Percentiles rank a stretch among this genome's conserved stretches.
phyloP scores from a whole-genome alignment of 2,797 vertebrate genomes.

The Lagodon rhomboides region DNA sequence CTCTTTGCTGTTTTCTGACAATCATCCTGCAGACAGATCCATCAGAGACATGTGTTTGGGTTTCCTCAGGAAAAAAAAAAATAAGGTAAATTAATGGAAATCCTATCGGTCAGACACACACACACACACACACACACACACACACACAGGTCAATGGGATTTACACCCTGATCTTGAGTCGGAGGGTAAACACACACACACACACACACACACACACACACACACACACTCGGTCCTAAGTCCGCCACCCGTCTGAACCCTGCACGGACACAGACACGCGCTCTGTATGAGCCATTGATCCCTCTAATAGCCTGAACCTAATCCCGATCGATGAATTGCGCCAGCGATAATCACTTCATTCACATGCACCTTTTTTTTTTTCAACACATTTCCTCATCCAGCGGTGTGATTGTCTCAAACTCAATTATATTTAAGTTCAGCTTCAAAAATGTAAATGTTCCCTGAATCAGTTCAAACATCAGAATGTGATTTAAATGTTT shows the following conservation, averaged over 20 bases:
- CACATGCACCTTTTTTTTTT: not conserved
- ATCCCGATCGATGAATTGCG: conserved; percentile 34
- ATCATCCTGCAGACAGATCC: conserved; percentile 37
- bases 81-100: conserved; percentile 61
- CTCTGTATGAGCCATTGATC: not conserved
- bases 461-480: not conserved
- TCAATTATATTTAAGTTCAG: not conserved
- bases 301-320: not conserved
- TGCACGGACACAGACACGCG: conserved; percentile 3
- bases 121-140: conserved; percentile 14
- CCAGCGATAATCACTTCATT: conserved; percentile 6
- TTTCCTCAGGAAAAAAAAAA: conserved; percentile 5
- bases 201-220: not conserved
- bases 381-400: accelerated
- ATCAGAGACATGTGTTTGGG: conserved; percentile 21
- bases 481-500: not conserved
- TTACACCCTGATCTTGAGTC: conserved; percentile 33
- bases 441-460: not conserved
- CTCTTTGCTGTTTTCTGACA: not conserved
- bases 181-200: conserved; percentile 28
- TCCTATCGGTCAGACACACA: conserved; percentile 30
- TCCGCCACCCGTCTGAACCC: conserved; percentile 16
- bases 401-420: not conserved
- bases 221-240: conserved; percentile 19
- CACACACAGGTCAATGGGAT: conserved; percentile 40